phyloP scores from a whole-genome alignment of 2,797 vertebrate species.

The Gymnothorax javanicus region DNA sequence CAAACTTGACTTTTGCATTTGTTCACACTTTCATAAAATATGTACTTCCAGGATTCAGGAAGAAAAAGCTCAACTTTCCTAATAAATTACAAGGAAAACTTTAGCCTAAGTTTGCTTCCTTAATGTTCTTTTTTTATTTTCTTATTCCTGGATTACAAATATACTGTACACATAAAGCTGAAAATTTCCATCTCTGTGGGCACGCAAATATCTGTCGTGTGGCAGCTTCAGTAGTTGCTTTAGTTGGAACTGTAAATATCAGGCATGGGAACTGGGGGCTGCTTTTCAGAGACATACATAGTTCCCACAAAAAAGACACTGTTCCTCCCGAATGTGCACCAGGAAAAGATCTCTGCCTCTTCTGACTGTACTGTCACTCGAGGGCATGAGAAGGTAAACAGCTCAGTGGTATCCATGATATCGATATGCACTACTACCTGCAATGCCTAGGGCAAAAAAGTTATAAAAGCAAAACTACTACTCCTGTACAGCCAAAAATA shows the following conservation, averaged over 20 bases:
- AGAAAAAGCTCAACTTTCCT: conserved; percentile 7
- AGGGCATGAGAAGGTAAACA: neutral
- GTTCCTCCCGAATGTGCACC: neutral
- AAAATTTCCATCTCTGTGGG: conserved; percentile 2
- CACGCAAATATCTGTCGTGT: conserved; percentile 19
- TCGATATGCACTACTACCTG: neutral
- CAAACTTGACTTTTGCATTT: neutral
- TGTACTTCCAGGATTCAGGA: neutral
- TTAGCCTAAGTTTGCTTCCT: conserved; percentile 15
- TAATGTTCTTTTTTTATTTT: neutral
- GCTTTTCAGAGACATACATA: neutral
- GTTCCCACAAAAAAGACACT: neutral
- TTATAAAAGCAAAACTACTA: neutral
- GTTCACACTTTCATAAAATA: neutral
- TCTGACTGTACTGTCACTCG: neutral
- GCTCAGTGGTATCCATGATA: neutral
- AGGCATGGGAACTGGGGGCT: neutral
- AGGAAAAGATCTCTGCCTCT: neutral
- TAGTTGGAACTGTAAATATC: neutral
- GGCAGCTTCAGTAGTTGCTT: conserved; percentile 9
- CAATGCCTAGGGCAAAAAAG: neutral
- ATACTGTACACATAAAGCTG: neutral
- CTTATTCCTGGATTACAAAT: neutral
- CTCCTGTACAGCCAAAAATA: neutral
- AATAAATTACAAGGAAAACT: neutral